These are phyloP conservation scores for Hemicrepidius hirtus DNA, from an alignment of 2,888 invertebrate species.

Conservation along the genomic window DNA sequence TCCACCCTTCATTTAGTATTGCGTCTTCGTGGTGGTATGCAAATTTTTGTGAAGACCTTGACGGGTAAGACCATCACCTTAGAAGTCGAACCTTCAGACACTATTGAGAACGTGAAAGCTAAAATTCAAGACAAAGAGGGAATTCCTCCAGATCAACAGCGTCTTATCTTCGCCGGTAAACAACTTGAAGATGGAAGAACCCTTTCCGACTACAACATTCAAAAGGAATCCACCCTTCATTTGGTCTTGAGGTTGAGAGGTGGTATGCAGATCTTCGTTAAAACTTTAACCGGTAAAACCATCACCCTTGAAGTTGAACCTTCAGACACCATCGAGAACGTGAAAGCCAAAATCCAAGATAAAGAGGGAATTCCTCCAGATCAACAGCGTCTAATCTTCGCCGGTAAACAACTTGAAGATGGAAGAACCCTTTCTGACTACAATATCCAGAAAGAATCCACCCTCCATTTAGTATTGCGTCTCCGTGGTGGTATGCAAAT, in stretches of 20 bases:
- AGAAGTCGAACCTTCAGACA: slow-evolving; percentile 75
- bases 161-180: slow-evolving; percentile 79
- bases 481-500: slow-evolving; percentile 80
- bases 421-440: slow-evolving; percentile 82
- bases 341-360: slow-evolving; percentile 93
- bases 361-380: slow-evolving; percentile 94
- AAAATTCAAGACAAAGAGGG: slow-evolving; percentile 76
- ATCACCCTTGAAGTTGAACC: slow-evolving; percentile 79
- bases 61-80: slow-evolving; percentile 75
- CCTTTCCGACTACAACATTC: slow-evolving; percentile 80
- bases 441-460: slow-evolving; percentile 88
- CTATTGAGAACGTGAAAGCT: slow-evolving; percentile 77
- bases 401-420: slow-evolving; percentile 94
- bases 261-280: slow-evolving; percentile 80
- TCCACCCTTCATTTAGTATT: slow-evolving; percentile 75
- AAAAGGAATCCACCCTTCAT: slow-evolving; percentile 77
- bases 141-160: slow-evolving; percentile 78
- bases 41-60: slow-evolving; percentile 78
- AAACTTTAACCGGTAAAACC: slow-evolving; percentile 77
- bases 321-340: slow-evolving; percentile 95
- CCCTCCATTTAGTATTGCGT: slow-evolving; percentile 93
- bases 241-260: slow-evolving; percentile 78
- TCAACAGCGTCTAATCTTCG: slow-evolving; percentile 91
- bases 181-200: slow-evolving; percentile 82
- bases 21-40: slow-evolving; percentile 75